Evolutionary conservation across 1,140 invertebrate genomes (phyloP), one percentile per base, ranked within the genome.

Genomic region (Diorhabda sublineata): DNA sequence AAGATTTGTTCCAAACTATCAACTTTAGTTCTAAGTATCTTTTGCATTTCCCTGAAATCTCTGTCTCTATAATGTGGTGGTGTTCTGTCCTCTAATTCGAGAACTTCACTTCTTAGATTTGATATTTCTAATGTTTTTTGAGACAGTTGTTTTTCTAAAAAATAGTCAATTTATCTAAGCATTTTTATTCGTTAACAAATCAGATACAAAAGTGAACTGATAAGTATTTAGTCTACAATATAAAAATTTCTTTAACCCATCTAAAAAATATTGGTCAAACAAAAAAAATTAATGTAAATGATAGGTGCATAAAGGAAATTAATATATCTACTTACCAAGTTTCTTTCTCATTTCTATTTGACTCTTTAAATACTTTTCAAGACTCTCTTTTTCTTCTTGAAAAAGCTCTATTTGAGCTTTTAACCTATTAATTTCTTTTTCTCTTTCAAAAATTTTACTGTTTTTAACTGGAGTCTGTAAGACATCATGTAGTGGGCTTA

Each of bases 401-500:
- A 78, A 76, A 6, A 70, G 58, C 60, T 80, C 76, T 42, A 81
- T 61, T 47, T 78, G 73, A 6, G 65, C 56, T 57, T 68, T 70
- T 42, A 80, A 62, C 58, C 66, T 76, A 6, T 70, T 68, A 45
- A 79, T 75, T 61, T 76, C 71, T 60, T 69, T 71, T 45, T 78
- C 75, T 61, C 72, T 76, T 67, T 78, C 75, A 47, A 69, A 64
- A 6, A 77, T 42, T 41, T 69, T 71, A 26, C 42, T 66, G 6
- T 61, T 61, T 69, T 74, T 79, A 58, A 71, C 67, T 3, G 79
- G 77, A 6, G 77, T 81, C 67, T 73, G 74, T 7, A 81, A 70
- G 11, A 77, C 68, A 45, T 76, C 76, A 42, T 73, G 70, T 45
- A 81, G 73, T 9, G 79, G 79, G 61, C 76, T 80, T 11, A 70